Evolutionary conservation across 2,113 vertebrate species (phyloP), one percentile per base, ranked within the genome.

Genomic region (Scortum barcoo): DNA sequence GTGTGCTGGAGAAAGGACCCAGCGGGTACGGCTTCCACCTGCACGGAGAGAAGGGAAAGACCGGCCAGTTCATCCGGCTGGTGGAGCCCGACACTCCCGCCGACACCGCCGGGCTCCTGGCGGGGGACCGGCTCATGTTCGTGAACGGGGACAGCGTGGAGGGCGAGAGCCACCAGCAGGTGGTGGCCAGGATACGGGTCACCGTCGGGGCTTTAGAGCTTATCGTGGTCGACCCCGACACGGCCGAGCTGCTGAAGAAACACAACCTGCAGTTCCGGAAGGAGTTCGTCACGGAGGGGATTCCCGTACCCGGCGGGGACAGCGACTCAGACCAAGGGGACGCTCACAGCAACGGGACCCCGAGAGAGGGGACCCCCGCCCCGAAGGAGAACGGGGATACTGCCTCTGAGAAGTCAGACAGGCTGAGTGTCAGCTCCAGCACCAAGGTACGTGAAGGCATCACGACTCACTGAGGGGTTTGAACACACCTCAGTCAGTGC

Each of bases 71-170:
- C 72, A 97, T 99, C 90, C 93, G 97, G 26, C 94, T 97, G 16
- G 98, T 99, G 83, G 98, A 99, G 91, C 86, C 95, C 0, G 96
- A 95, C 63, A 98, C 98, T 0, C 95, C 97, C 10, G 97, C 98
- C 10, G 94, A 96, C 61, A 89, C 72, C 26, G 89, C 97, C 22
- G 98, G 97, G 87, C 93, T 99, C 13, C 90, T 90, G 19, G 96
- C 98, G 4, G 97, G 97, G 2, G 98, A 99, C 91, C 95, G 94
- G 36, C 89, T 99, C 62, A 88, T 94, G 78, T 97, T 96, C 91
- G 98, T 99, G 63, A 97, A 98, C 80, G 97, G 97, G 2, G 96
- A 97, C 83, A 96, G 93, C 79, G 98, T 99, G 86, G 97, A 97
- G 89, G 93, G 93, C 67, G 97, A 97, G 90, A 96, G 96, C 62